These are phyloP conservation scores for Crypturellus undulatus DNA, from an alignment of 2,113 vertebrate species.

Conservation along the genomic window DNA sequence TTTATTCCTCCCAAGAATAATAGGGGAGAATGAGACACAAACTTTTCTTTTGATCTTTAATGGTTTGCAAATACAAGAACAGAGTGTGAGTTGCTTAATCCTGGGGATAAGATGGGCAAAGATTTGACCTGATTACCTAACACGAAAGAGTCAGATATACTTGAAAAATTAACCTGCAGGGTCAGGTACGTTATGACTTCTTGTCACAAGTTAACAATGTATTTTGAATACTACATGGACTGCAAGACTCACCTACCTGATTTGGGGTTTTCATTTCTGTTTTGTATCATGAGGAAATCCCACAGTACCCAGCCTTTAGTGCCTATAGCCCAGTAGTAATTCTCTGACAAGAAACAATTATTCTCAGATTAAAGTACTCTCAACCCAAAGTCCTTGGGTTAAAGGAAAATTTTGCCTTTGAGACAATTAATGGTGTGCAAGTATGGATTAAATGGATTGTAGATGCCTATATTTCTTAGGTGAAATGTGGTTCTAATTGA, in stretches of 20 bases:
- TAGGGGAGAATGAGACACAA: not conserved
- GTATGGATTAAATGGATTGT: not conserved
- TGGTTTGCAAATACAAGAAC: not conserved
- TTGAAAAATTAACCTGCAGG: not conserved
- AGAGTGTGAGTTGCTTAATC: not conserved
- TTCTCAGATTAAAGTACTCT: slow-evolving; percentile 13
- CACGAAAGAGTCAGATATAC: not conserved
- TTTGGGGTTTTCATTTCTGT: not conserved
- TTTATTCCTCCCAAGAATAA: not conserved
- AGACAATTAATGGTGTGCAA: slow-evolving; percentile 1
- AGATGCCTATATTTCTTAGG: not conserved
- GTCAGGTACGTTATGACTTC: not conserved
- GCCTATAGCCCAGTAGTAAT: not conserved
- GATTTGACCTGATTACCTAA: not conserved
- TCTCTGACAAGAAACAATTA: not conserved
- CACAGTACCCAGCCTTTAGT: not conserved
- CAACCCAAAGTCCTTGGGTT: not conserved
- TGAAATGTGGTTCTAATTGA: not conserved
- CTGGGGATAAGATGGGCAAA: not conserved
- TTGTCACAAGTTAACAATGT: accelerated
- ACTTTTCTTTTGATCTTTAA: not conserved
- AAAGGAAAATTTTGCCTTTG: slow-evolving; percentile 3
- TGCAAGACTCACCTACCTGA: not conserved
- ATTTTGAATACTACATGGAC: not conserved
- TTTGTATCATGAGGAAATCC: not conserved